phyloP scores from a whole-genome alignment of 2,888 invertebrate genomes.

The Seira musarum region DNA sequence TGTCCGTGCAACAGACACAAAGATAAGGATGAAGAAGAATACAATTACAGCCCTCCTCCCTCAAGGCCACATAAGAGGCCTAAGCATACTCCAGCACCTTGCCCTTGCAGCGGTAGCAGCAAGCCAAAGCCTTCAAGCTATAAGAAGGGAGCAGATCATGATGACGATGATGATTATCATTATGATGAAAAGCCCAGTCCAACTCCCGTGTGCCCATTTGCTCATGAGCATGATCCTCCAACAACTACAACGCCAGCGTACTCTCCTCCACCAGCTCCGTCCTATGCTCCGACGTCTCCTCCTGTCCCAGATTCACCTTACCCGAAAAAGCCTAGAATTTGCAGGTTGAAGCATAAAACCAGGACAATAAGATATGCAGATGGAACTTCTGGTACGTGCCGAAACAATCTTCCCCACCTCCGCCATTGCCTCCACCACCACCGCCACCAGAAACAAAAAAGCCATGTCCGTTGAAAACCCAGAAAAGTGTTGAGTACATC shows the following conservation, averaged over 20 bases:
- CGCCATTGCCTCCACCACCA: not conserved
- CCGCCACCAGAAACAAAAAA: constrained; percentile 13
- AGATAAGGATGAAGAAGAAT: not conserved
- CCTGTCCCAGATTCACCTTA: not conserved
- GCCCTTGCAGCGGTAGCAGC: not conserved
- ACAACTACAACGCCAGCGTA: not conserved
- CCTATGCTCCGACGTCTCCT: not conserved
- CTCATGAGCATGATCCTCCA: not conserved
- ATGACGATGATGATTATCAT: not conserved
- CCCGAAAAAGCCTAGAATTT: not conserved
- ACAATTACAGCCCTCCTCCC: not conserved
- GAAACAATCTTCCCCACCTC: not conserved
- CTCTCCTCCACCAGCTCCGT: constrained; percentile 1
- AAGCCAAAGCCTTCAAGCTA: not conserved
- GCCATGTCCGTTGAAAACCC: constrained; percentile 29
- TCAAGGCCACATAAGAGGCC: not conserved
- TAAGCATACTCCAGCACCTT: not conserved
- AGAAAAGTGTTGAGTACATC: not conserved
- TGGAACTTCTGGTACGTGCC: not conserved
- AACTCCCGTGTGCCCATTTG: constrained; percentile 1
- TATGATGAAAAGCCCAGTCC: not conserved
- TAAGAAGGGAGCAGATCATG: not conserved
- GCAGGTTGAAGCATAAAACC: constrained; percentile 7
- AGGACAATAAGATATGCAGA: not conserved
- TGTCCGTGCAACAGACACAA: not conserved